Base-by-base conservation (phyloP, 2,113 vertebrate species). In the Phylloscopus whistleri region DNA sequence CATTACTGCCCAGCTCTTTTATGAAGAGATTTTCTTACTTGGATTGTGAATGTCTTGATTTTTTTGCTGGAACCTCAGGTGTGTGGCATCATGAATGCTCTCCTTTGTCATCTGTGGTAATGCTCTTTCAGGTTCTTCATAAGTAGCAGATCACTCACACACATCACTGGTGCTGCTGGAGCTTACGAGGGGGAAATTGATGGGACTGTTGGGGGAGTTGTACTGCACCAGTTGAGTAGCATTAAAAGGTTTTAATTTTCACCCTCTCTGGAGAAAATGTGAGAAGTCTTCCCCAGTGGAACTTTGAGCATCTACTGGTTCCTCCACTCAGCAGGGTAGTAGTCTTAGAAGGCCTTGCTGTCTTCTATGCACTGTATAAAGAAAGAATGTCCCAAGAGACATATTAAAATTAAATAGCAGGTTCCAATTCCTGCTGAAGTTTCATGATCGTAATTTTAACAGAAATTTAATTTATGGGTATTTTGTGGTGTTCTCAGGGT, bases 161-260 rank as follows among this genome's bases (percentile, higher is more conserved):
- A 41, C 23, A 63, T 59, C 66, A 5, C 13, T 49, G 26, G 6
- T 70, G 22, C 28, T 83, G 66, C 58, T 58, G 63, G 16, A 86
- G 21, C 11, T 81, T 80, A 30, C 0, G 0, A 51, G 11, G 21
- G 22, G 37, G 12, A 84, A 52, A 23, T 7, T 52, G 41, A 15
- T 75, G 14, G 63, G 19, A 46, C 49, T 59, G 4, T 9, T 31
- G 27, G 20, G 14, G 9, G 22, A 35, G 28, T 68, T 68, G 13
- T 28, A 10, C 8, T 21, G 28, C 20, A 20, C 46, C 12, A 22
- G 9, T 4, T 44, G 27, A 70, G 52, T 20, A 78, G 6, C 9
- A 35, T 53, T 62, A 48, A 66, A 77, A 81, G 2, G 21, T 84
- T 84, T 73, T 24, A 13, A 80, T 72, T 84, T 81, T 84, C 33